Evolutionary conservation across 2,888 invertebrate species (phyloP), one percentile per base, ranked within the genome.

Genomic region (Drosophila gaucha): DNA sequence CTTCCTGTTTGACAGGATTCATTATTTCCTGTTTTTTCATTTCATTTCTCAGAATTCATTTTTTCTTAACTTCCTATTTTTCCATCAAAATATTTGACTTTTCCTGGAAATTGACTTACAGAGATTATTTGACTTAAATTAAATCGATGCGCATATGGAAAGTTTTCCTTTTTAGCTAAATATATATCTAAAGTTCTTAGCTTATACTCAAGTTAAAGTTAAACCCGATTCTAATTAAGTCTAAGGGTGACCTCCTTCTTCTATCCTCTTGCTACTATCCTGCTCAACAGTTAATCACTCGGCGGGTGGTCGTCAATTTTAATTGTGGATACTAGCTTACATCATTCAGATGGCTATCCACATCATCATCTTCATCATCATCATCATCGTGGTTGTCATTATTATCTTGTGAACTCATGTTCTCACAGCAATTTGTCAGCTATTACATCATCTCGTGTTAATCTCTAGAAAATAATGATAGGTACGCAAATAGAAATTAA

Each of bases 391-490:
- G 31, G 8, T 26, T 1, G 14, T 49, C 20, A 35, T 49, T 16
- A 35, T 44, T 33, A 12, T 52, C 22, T 60, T 18, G 3, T 20
- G 44, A 5, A 31, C 24, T 58, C 24, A 38, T 43, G 33, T 66
- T 35, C 41, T 33, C 33, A 26, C 12, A 57, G 30, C 69, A 56
- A 66, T 78, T 67, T 43, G 33, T 60, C 43, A 62, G 77, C 47
- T 56, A 77, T 84, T 73, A 84, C 80, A 84, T 79, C 85, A 84
- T 79, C 74, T 44, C 41, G 65, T 43, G 65, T 52, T 72, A 78
- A 79, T 74, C 70, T 54, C 52, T 58, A 58, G 57, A 75, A 59
- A 44, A 28, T 38, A 60, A 59, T 67, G 33, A 31, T 55, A 66
- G 67, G 9, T 58, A 70, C 58, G 41, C 70, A 70, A 70, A 72